Conservation (phyloP, 2,113 vertebrate species). For the Carollia perspicillata region DNA sequence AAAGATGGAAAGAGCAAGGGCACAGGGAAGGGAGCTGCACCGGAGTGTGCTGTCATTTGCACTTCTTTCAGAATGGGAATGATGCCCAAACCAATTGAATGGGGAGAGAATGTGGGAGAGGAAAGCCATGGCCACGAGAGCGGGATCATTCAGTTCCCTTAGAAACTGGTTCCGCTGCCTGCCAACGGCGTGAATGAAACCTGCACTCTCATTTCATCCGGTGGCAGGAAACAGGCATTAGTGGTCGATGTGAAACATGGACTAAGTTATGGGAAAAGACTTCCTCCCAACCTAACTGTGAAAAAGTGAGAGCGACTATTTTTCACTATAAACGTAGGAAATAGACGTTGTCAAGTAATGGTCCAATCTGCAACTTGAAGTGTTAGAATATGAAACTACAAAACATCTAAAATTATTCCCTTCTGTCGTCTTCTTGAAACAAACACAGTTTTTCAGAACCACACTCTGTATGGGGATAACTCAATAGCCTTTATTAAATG, state of each 20-base stretch:
- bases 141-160: not conserved
- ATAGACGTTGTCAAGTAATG: conserved; percentile 36
- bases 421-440: conserved; percentile 39
- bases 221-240: conserved; percentile 22
- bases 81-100: not conserved
- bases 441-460: conserved; percentile 23
- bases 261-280: conserved; percentile 17
- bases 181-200: not conserved
- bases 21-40: not conserved
- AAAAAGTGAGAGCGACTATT: conserved; percentile 18
- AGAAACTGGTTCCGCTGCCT: not conserved
- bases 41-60: not conserved
- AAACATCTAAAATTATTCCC: conserved; percentile 49
- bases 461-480: conserved; percentile 13
- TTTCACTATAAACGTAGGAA: conserved; percentile 47
- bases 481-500: conserved; percentile 51
- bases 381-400: conserved; percentile 35
- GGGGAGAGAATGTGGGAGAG: not conserved
- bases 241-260: not conserved
- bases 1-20: not conserved
- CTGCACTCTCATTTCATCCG: not conserved
- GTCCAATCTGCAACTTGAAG: conserved; percentile 26
- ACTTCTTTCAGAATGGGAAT: not conserved
- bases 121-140: not conserved
- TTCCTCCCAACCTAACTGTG: not conserved